Conservation (phyloP, 1,140 invertebrate species). For the Lamellibrachia luymesi region DNA sequence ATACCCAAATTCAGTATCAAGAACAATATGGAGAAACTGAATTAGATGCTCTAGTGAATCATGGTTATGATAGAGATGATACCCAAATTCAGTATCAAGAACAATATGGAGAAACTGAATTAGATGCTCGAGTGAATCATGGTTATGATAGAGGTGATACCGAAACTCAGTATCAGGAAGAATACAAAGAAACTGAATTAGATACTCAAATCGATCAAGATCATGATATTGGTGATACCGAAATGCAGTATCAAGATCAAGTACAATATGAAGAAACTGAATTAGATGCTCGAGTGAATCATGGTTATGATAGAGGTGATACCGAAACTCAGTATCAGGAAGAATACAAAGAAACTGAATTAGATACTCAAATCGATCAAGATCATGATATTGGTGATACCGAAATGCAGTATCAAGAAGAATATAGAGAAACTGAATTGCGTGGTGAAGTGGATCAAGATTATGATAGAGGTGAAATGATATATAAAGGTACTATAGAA, state of each 20-base stretch:
- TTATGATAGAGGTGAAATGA: not conserved
- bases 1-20: not conserved
- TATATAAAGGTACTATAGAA: not conserved
- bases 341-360: no score
- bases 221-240: not conserved
- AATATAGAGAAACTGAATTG: no score
- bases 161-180: not conserved
- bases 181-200: not conserved
- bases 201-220: no score
- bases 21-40: constrained; percentile 18
- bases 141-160: not conserved
- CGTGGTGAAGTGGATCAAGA: not conserved
- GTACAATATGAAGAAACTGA: no score
- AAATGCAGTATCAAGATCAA: no score
- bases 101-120: not conserved
- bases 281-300: no score
- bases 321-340: no score
- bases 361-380: not conserved
- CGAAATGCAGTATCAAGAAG: no score
- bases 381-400: no score
- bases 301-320: not conserved
- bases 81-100: not conserved
- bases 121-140: no score
- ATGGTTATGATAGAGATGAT: not conserved
- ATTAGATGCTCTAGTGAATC: not conserved